A percentile compares a stretch with the other conserved stretches of the same genome.
phyloP scores from a whole-genome alignment of 2,797 vertebrate genomes.

The Coracias cyanogaster region DNA sequence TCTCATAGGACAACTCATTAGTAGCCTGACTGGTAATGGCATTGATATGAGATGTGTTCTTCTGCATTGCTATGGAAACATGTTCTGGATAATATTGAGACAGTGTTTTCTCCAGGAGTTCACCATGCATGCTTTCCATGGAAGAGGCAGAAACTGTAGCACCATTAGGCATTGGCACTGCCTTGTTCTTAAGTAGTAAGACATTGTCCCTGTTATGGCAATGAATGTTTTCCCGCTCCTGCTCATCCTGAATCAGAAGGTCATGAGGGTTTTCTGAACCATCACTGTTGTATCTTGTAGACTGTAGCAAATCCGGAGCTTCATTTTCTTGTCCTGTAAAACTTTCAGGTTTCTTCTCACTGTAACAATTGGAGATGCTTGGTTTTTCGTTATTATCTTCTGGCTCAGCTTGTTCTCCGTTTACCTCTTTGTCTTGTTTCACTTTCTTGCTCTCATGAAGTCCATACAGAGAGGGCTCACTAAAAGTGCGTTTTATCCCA shows the following conservation, averaged over 20 bases:
- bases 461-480: constrained; percentile 85
- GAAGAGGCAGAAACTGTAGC: constrained; percentile 90
- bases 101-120: constrained; percentile 91
- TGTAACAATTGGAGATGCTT: constrained; percentile 62
- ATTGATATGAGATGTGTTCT: constrained; percentile 86
- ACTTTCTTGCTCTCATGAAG: constrained; percentile 87
- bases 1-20: constrained; percentile 83
- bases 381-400: constrained; percentile 69
- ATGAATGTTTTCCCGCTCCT: constrained; percentile 81
- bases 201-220: constrained; percentile 87
- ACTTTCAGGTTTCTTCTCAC: constrained; percentile 59
- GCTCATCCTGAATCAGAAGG: constrained; percentile 76
- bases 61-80: constrained; percentile 90
- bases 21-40: constrained; percentile 85
- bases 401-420: constrained; percentile 76
- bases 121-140: constrained; percentile 86
- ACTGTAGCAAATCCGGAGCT: constrained; percentile 77
- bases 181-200: constrained; percentile 86
- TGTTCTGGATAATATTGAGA: constrained; percentile 93
- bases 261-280: constrained; percentile 69
- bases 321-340: constrained; percentile 73
- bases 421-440: constrained; percentile 84
- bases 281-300: constrained; percentile 78
- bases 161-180: constrained; percentile 90
- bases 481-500: constrained; percentile 88